Evolutionary conservation across 1,140 invertebrate genomes (phyloP).

Genomic region (Conus betulinus): DNA sequence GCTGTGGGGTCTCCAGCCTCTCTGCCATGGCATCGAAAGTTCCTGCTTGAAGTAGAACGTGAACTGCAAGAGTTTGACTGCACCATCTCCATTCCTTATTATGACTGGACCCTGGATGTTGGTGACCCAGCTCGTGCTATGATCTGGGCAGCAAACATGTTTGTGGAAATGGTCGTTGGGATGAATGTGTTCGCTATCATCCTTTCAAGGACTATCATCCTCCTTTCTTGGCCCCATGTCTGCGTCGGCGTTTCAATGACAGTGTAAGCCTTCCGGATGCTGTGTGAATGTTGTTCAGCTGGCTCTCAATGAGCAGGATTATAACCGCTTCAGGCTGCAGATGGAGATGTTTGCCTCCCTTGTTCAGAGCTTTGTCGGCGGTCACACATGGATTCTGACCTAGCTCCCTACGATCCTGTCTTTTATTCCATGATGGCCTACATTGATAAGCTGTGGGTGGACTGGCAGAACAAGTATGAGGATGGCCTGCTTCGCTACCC

Average conservation of each 20-base stretch:
- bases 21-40: constrained; percentile 65
- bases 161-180: constrained; percentile 63
- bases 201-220: constrained; percentile 64
- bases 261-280: constrained; percentile 61
- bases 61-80: constrained; percentile 61
- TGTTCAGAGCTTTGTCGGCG: constrained; percentile 63
- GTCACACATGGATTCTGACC: constrained; percentile 65
- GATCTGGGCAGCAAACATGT: constrained; percentile 62
- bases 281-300: constrained; percentile 63
- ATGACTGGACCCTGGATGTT: constrained; percentile 69
- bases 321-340: constrained; percentile 57
- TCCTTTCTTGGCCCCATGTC: constrained; percentile 61
- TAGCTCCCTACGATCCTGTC: constrained; percentile 63
- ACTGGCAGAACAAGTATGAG: constrained; percentile 60
- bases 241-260: constrained; percentile 59
- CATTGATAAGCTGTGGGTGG: constrained; percentile 66
- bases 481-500: constrained; percentile 56
- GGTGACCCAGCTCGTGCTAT: constrained; percentile 56
- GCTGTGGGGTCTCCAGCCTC: constrained; percentile 57
- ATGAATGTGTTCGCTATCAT: constrained; percentile 64
- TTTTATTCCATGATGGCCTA: constrained; percentile 64
- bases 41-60: constrained; percentile 60
- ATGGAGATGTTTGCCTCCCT: constrained; percentile 58
- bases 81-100: constrained; percentile 64
- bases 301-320: constrained; percentile 55